Evolutionary conservation across 2,113 vertebrate genomes (phyloP), one percentile per base, ranked within the genome.

Genomic region (Grus americana): DNA sequence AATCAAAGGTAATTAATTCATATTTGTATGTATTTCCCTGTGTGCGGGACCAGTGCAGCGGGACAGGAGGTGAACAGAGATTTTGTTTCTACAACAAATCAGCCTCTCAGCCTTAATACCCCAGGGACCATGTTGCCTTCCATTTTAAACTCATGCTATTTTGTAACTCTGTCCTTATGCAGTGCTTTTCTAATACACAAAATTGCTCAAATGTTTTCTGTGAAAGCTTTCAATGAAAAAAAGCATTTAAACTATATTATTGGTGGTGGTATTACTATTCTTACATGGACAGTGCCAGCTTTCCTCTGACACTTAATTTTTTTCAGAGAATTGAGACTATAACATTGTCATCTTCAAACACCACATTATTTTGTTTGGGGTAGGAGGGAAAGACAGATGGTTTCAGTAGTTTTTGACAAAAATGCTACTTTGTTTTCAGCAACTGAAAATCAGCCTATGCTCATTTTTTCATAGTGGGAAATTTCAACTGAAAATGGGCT

Each of bases 1-100:
- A 98, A 99, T 99, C 95, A 99, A 98, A 98, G 99, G 99, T 99
- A 98, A 88, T 93, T 49, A 70, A 81, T 50, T 78, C 44, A 62
- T 71, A 52, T 84, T 93, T 85, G 49, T 59, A 24, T 65, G 19
- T 54, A 15, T 86, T 92, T 79, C 21, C 36, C 14, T 15, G 24
- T 46, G 34, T 2, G 12, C 10, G 73, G 5, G 42, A 24, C 24
- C 0, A 3, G 61, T 75, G 68, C 63, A 55, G n/a, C 75, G 54
- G 54, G 47, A 47, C 22, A 58, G 62, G 52, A 73, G 55, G 27
- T 74, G 61, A 90, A 55, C 44, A 67, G 82, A 86, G 13, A 7
- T 5, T 26, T 83, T 83, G 30, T 61, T 93, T 85, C 71, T 70
- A 12, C 26, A 66, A 10, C 23, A 83, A 15, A 57, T 67, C 55